Percentiles rank a stretch among this genome's conserved stretches.
phyloP scores from a whole-genome alignment of 2,113 vertebrate species.

The Neomonachus schauinslandi region DNA sequence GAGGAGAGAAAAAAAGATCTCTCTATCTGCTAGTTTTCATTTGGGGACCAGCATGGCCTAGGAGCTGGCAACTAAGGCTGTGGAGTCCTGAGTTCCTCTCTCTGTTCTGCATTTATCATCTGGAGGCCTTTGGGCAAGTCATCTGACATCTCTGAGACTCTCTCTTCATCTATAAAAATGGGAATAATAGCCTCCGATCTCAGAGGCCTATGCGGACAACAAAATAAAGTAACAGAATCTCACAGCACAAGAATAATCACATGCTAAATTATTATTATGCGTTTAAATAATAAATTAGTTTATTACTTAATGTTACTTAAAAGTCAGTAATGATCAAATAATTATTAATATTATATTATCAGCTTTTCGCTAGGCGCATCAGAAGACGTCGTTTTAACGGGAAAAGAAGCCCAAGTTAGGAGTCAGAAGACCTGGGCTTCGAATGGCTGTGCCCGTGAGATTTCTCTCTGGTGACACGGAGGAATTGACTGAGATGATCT shows the following conservation, averaged over 20 bases:
- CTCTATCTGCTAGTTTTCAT: neutral
- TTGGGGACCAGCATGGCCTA: neutral
- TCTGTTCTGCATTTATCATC: neutral
- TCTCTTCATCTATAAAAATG: neutral
- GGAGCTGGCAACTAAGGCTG: neutral
- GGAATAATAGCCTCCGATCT: neutral
- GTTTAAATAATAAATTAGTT: neutral
- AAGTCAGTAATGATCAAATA: neutral
- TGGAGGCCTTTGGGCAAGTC: neutral
- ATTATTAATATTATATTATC: neutral
- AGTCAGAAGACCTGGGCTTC: slow-evolving; percentile 18
- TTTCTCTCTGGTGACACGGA: neutral
- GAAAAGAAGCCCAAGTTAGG: neutral
- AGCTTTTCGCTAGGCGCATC: neutral
- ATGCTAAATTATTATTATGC: neutral
- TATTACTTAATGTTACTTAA: slow-evolving; percentile 1
- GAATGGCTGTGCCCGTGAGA: neutral
- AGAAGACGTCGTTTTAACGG: neutral
- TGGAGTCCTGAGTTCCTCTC: neutral
- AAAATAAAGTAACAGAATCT: neutral
- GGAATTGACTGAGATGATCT: neutral
- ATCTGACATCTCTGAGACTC: neutral
- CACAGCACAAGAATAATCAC: neutral
- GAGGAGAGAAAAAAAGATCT: neutral
- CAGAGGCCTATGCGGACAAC: neutral